Base-by-base conservation (phyloP, 2,888 invertebrate species). In the Chrysina gloriosa region DNA sequence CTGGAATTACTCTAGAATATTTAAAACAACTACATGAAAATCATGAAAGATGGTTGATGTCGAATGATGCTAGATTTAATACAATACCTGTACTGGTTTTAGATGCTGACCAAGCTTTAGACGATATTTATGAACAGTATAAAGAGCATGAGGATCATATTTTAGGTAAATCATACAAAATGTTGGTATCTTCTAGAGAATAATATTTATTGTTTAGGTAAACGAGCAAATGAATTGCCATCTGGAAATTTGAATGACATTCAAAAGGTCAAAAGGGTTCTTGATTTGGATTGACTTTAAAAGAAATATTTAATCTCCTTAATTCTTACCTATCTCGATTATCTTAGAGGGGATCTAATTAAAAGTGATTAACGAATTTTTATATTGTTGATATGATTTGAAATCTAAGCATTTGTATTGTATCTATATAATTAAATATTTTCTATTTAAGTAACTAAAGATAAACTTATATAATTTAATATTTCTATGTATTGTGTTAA, bases 1-100 rank as follows among this genome's bases (percentile, higher is more conserved):
- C 88, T 65, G 87, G 88, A 75, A 90, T 97, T 0, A 89, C 94
- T 0, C 80, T 96, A n/a, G 89, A 92, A 23, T 95, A 95, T 81
- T 85, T 97, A 31, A 86, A 90, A 74, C 89, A 92, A 69, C 83
- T 97, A 23, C 95, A 97, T 79, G 87, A 89, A 36, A 85, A 94
- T 61, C 91, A 92, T 78, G 91, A 92, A 80, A 85, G 89, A 74
- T 92, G 91, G 91, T 84, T 92, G 2, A 85, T 90, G 80, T 74
- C 77, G 3, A 76, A 80, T 48, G 77, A 82, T 67, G 78, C 77
- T 48, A 74, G 75, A 11, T 76, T 79, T 61, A 83, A 83, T 69
- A 79, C 77, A 3, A 77, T 80, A 50, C 82, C 82, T 11, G 90
- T 91, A 3, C 76, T 91, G 34, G 88, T 90, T n/a, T 77, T 91